Percentiles rank a stretch among this genome's conserved stretches.
Conservation (phyloP, 1,140 invertebrate species). For the Drosophila sucinea region DNA sequence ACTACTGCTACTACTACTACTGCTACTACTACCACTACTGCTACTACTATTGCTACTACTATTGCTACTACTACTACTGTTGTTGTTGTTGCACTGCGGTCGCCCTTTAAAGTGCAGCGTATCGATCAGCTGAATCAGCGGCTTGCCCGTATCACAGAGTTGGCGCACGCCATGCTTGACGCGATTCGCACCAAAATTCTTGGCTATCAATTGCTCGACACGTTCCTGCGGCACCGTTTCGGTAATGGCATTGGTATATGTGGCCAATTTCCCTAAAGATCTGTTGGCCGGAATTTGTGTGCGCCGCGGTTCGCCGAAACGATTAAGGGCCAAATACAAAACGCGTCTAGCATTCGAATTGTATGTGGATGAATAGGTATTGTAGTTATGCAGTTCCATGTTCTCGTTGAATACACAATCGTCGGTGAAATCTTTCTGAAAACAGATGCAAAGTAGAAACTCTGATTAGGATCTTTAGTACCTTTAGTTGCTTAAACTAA, state of each 20-base stretch:
- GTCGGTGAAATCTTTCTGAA: conserved; percentile 90
- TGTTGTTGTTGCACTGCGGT: conserved; percentile 62
- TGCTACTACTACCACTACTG: conserved; percentile 31
- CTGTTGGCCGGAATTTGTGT: conserved; percentile 87
- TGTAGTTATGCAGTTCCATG: conserved; percentile 92
- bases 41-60: conserved; percentile 42
- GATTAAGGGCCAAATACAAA: conserved; percentile 90
- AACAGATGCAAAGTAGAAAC: conserved; percentile 84
- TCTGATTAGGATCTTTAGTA: conserved; percentile 71
- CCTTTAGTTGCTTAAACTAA: too few species aligned
- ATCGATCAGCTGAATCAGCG: conserved; percentile 76
- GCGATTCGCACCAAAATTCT: conserved; percentile 82
- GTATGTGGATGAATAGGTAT: conserved; percentile 91
- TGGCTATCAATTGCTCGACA: conserved; percentile 83
- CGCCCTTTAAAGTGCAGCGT: conserved; percentile 66
- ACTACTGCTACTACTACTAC: conserved; percentile 40
- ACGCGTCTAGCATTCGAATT: conserved; percentile 89
- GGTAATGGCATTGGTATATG: conserved; percentile 88
- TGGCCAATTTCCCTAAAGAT: conserved; percentile 88
- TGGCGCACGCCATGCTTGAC: conserved; percentile 82
- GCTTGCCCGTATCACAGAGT: conserved; percentile 83
- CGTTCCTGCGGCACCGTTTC: conserved; percentile 86
- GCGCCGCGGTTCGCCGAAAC: conserved; percentile 87
- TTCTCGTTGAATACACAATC: conserved; percentile 94
- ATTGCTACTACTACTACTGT: conserved; percentile 34